Evolutionary conservation across 2,113 vertebrate genomes (phyloP), one percentile per base, ranked within the genome.

Genomic region (Oostethus manadensis): DNA sequence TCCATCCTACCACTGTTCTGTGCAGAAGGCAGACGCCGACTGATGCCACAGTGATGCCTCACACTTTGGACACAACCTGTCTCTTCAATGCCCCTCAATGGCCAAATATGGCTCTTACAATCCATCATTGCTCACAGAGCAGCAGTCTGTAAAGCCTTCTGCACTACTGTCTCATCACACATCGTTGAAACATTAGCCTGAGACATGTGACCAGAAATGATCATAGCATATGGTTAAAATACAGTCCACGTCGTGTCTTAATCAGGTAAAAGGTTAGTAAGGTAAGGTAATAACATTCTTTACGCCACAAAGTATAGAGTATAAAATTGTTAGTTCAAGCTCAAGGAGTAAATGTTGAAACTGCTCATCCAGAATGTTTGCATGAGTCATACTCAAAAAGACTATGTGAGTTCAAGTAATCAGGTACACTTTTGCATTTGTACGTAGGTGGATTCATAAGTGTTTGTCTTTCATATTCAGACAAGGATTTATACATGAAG

Each of bases 1-100:
- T 78, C 42, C 79, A 82, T 76, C 81, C 83, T 71, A 82, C 83
- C 81, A 66, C 70, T 73, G 54, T 82, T 85, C 66, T 69, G 77
- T 76, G 70, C 71, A n/a, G 71, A 74, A 71, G 62, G 70, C 80
- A 80, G 83, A 83, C 80, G 49, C 73, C 56, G 45, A 73, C 76
- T 77, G 74, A 72, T 82, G 79, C 66, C 73, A 67, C 68, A 66
- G 73, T 60, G 77, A 77, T 79, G 76, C 70, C 71, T 73, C 72
- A 76, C 71, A 81, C 73, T 73, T 74, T 64, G 77, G 77, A 76
- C 62, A 58, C 66, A 58, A 53, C 51, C 67, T 13, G 64, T 71
- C 73, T 76, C 51, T 63, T 76, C 59, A 64, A 40, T 58, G 18
- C 70, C 74, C 64, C 73, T 70, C 64, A 62, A 77, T 57, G 3